phyloP scores from a whole-genome alignment of 2,797 vertebrate species.

The Alectoris magna region DNA sequence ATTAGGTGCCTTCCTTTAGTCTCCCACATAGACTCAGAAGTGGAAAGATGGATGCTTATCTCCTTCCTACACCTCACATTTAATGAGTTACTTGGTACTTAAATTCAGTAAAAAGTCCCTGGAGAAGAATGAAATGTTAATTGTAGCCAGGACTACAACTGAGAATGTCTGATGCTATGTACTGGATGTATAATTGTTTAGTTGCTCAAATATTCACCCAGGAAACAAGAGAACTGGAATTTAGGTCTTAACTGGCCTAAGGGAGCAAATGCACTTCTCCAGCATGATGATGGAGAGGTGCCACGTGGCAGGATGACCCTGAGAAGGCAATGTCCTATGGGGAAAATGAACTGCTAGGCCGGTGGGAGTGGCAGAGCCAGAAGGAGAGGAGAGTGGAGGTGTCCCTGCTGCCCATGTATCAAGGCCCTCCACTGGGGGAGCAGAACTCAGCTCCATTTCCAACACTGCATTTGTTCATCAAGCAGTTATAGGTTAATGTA shows the following conservation, averaged over 20 bases:
- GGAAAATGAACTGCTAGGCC: not conserved
- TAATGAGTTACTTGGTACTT: not conserved
- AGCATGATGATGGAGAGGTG: not conserved
- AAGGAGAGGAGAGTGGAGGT: not conserved
- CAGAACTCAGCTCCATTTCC: not conserved
- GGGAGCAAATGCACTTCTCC: not conserved
- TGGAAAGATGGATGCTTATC: not conserved
- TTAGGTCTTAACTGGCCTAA: not conserved
- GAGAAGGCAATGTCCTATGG: not conserved
- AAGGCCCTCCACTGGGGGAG: rapidly evolving
- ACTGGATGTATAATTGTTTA: not conserved
- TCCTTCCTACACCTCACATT: not conserved
- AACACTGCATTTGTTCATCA: not conserved
- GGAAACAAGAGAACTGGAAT: not conserved
- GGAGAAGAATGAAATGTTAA: conserved; percentile 11
- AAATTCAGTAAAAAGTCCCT: conserved; percentile 15
- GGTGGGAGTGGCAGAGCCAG: not conserved
- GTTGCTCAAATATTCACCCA: not conserved
- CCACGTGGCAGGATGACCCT: not conserved
- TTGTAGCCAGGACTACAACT: not conserved
- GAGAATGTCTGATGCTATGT: not conserved
- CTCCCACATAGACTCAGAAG: not conserved
- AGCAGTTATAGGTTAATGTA: not conserved
- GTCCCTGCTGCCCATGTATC: not conserved
- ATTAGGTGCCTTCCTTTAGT: not conserved